Evolutionary conservation across 2,888 invertebrate species (phyloP).

Genomic region (Tetropium fuscum): DNA sequence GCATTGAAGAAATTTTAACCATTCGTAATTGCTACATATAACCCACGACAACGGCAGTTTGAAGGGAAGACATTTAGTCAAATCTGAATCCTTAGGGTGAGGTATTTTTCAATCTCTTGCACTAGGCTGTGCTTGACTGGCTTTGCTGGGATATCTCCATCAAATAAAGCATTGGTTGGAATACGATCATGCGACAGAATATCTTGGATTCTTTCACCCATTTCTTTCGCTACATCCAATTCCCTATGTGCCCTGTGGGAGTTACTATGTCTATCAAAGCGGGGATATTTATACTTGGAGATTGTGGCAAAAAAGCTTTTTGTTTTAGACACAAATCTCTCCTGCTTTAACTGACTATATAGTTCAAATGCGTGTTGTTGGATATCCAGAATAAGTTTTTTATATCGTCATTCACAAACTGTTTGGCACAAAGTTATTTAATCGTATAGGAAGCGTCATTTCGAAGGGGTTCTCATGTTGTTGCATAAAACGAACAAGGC

Average conservation of each 20-base stretch:
- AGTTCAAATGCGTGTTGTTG: slow-evolving; percentile 3
- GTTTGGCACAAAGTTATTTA: background rate
- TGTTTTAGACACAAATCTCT: slow-evolving; percentile 17
- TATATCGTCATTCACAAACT: slow-evolving; percentile 2
- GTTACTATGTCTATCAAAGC: background rate
- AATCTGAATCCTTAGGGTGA: background rate
- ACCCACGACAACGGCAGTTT: background rate
- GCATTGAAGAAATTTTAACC: background rate
- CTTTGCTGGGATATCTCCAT: slow-evolving; percentile 1
- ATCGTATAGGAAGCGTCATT: background rate
- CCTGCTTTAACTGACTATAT: background rate
- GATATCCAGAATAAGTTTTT: slow-evolving; percentile 1
- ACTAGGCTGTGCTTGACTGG: background rate
- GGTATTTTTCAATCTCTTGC: slow-evolving; percentile 1
- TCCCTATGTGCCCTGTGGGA: slow-evolving; percentile 1
- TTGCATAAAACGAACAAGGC: slow-evolving; percentile 3
- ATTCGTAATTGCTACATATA: background rate
- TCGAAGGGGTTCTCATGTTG: background rate
- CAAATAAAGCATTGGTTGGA: slow-evolving; percentile 1
- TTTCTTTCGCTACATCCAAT: background rate
- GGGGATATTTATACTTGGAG: background rate
- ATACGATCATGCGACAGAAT: background rate
- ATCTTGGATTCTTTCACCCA: slow-evolving; percentile 3
- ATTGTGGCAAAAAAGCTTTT: slow-evolving; percentile 1
- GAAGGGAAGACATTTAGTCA: background rate